phyloP scores from a whole-genome alignment of 92 coral and sea anemone species.

The Epizoanthus illoricatus region DNA sequence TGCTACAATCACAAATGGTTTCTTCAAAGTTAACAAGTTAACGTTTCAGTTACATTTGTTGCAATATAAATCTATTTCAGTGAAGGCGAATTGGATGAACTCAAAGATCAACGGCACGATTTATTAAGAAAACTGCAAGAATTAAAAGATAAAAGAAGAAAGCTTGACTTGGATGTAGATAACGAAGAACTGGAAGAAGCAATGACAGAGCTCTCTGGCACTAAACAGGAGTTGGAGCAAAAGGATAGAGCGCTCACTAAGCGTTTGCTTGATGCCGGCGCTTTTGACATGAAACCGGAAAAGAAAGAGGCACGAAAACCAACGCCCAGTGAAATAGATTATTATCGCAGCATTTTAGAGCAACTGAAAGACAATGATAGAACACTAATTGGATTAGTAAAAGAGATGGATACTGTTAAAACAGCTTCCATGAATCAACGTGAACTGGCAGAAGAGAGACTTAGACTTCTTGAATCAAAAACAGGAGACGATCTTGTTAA shows the following conservation, averaged over 20 bases:
- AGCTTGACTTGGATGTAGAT: conserved; percentile 57
- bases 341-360: conserved; percentile 45
- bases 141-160: conserved; percentile 52
- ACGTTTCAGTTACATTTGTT: too few relatives aligned
- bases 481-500: conserved; percentile 62
- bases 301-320: conserved; percentile 36
- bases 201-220: conserved; percentile 39
- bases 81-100: conserved; percentile 1
- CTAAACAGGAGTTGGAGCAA: conserved; percentile 48
- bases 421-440: conserved; percentile 54
- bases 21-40: too few relatives aligned
- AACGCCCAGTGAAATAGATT: conserved; percentile 32
- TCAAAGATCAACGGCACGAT: conserved; percentile 36
- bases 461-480: conserved; percentile 45
- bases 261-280: conserved; percentile 45
- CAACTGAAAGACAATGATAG: conserved; percentile 52
- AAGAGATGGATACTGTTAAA: conserved; percentile 55
- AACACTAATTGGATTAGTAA: conserved; percentile 62
- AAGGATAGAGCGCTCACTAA: conserved; percentile 38
- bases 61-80: not conserved
- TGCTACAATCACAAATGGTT: too few relatives aligned
- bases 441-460: conserved; percentile 31
- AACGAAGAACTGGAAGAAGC: conserved; percentile 66
- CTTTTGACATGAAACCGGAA: conserved; percentile 39
- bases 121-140: conserved; percentile 47